A percentile compares a stretch with the other conserved stretches of the same genome.
phyloP scores from a whole-genome alignment of 2,888 invertebrate genomes.

The Macaria notata region DNA sequence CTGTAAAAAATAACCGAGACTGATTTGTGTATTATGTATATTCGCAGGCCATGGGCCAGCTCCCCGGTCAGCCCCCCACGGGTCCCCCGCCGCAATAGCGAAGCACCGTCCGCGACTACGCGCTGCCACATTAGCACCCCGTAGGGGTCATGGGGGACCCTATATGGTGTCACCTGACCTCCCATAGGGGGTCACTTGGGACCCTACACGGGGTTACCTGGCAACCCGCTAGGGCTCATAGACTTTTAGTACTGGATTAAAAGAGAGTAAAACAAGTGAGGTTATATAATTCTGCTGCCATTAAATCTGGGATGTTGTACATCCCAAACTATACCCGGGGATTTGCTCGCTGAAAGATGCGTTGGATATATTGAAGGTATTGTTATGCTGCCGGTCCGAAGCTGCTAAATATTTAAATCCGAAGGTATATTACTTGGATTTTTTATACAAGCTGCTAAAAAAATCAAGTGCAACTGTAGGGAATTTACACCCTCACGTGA shows the following conservation, averaged over 20 bases:
- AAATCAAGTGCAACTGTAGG: not conserved
- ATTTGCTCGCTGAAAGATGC: not conserved
- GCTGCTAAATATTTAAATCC: too few relatives aligned
- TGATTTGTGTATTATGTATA: too few relatives aligned
- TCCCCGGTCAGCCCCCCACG: conserved; percentile 70
- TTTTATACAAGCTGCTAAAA: not conserved
- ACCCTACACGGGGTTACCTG: not conserved
- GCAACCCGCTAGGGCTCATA: not conserved
- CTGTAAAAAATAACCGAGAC: not conserved
- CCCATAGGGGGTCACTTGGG: not conserved
- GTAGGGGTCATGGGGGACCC: not conserved
- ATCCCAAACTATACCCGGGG: too few relatives aligned
- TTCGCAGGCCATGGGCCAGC: conserved; percentile 69
- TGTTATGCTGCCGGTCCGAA: too few relatives aligned
- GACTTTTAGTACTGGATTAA: not conserved
- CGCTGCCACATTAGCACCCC: conserved; percentile 34
- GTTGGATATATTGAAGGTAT: not conserved
- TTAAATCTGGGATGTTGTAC: too few relatives aligned
- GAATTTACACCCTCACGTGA: not conserved
- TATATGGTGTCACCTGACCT: not conserved
- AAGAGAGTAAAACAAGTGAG: not conserved
- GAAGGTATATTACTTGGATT: too few relatives aligned
- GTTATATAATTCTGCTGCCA: not conserved
- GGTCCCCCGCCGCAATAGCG: conserved; percentile 76
- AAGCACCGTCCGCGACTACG: conserved; percentile 50